Base-by-base conservation (phyloP, 2,888 invertebrate species). In the Idaea dimidiata region DNA sequence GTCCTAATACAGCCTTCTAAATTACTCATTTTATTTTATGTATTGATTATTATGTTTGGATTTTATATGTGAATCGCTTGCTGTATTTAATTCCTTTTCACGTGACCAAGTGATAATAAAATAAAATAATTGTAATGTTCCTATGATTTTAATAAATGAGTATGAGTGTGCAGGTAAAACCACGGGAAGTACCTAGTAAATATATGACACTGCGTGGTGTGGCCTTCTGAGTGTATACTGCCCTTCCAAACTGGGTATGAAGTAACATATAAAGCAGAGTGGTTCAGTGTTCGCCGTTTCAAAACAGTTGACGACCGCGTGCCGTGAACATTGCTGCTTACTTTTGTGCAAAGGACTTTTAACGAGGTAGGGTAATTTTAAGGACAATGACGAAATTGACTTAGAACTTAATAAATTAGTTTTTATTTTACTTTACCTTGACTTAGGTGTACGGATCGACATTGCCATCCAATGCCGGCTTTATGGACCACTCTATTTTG, bases 211-310 rank as follows among this genome's bases (percentile, higher is more conserved):
- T 14, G 43, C 1, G 14, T 24, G 24, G 24, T 24, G 24, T 43
- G 43, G 43, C 43, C 43, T 43, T 43, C 43, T 43, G 43, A 43
- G 43, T 43, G 43, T 43, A 81, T 24, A 80, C 78, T 83, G 10
- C 43, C 43, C 43, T 43, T 43, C 43, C 43, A 43, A 33, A 43
- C 43, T 43, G 10, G 43, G 43, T 43, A 43, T 43, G 43, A 8
- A 43, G 43, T 43, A 43, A 43, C 43, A 1, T 43, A 43, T 43
- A 43, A 43, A 43, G 43, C 43, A 43, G 14, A 43, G 43, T 10
- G 43, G 43, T 43, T 43, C 43, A 43, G 10, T 43, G 10, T 14
- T 43, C 10, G 43, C 43, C 43, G 43, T 43, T 43, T 43, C 43
- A 43, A 32, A 43, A 43, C 14, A 43, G 43, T 43, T 43, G 8